Percentiles rank a stretch among this genome's conserved stretches.
phyloP scores from a whole-genome alignment of 2,797 vertebrate species.

The Galagoides demidoff region DNA sequence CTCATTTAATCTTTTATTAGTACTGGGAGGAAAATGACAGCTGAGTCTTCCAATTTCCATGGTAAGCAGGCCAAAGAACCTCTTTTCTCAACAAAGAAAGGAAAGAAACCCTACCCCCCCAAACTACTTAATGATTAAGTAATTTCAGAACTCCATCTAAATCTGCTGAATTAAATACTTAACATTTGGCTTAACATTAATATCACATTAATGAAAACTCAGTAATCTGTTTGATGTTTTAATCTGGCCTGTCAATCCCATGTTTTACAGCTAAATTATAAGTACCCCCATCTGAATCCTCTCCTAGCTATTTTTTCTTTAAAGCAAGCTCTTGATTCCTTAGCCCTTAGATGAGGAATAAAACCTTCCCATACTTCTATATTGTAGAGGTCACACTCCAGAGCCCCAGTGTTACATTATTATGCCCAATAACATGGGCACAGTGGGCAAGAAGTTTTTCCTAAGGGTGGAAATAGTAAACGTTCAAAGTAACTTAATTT shows the following conservation, averaged over 20 bases:
- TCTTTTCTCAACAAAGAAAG: not conserved
- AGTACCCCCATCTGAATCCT: not conserved
- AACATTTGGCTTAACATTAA: conserved; percentile 24
- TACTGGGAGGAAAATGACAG: not conserved
- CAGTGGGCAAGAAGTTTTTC: not conserved
- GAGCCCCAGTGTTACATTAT: not conserved
- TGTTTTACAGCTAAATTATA: conserved; percentile 1
- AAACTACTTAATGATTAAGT: not conserved
- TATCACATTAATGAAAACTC: conserved; percentile 10
- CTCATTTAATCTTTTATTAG: not conserved
- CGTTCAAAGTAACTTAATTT: conserved; percentile 19
- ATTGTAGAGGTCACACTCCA: not conserved
- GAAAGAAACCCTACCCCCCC: not conserved
- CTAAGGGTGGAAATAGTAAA: not conserved
- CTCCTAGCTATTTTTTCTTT: not conserved
- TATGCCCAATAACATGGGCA: not conserved
- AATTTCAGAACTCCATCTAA: conserved; percentile 35
- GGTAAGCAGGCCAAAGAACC: not conserved
- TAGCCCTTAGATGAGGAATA: not conserved
- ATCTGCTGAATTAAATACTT: not conserved
- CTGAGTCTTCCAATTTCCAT: not conserved
- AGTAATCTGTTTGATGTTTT: conserved; percentile 18
- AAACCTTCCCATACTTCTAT: not conserved
- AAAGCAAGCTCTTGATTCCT: conserved; percentile 13
- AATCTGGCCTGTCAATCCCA: conserved; percentile 4